Evolutionary conservation across 2,113 vertebrate genomes (phyloP).

Genomic region (Synodontis membranacea): DNA sequence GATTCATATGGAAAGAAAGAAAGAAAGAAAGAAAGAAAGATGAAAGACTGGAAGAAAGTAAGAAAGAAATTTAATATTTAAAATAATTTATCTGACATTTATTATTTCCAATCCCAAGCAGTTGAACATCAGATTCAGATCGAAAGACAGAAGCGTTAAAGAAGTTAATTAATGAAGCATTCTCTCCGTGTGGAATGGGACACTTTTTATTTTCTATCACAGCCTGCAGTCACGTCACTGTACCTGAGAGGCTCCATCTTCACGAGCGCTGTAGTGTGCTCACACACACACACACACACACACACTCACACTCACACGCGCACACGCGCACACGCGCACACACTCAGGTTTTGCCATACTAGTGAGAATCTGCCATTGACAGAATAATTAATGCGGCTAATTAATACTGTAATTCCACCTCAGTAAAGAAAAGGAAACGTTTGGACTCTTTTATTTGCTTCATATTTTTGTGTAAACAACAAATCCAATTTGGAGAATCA

Average conservation of each 20-base stretch:
- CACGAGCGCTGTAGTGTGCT: background rate
- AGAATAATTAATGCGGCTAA: too few species aligned
- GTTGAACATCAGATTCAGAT: background rate
- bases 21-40: too few species aligned
- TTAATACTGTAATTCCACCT: too few species aligned
- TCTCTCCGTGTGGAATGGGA: background rate
- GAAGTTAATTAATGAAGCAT: background rate
- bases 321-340: background rate
- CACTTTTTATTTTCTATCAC: background rate
- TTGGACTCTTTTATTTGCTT: too few species aligned
- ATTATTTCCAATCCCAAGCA: background rate
- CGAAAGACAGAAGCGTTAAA: background rate
- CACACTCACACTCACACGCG: conserved; percentile 8
- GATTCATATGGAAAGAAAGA: too few species aligned
- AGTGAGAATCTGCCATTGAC: too few species aligned
- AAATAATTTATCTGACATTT: background rate
- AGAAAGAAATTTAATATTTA: background rate
- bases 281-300: background rate
- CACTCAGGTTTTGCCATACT: too few species aligned
- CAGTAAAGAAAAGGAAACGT: too few species aligned
- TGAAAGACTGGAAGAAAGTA: background rate
- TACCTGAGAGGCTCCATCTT: background rate
- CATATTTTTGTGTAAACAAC: too few species aligned
- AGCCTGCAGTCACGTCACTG: background rate
- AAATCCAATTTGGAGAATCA: too few species aligned